phyloP scores from a whole-genome alignment of 2,888 invertebrate genomes.

The Bugulina stolonifera region DNA sequence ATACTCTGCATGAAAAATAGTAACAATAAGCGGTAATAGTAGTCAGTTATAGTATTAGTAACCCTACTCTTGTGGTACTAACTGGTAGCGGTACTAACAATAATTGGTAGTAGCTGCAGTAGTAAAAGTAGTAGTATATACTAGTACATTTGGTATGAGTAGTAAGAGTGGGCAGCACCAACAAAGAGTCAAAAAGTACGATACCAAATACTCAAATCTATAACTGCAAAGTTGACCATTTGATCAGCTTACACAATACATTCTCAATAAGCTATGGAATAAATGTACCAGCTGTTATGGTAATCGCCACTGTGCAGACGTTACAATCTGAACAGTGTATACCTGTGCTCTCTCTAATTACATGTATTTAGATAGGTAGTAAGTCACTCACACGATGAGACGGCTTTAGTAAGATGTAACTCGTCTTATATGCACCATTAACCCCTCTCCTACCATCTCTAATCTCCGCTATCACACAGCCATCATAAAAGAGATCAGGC shows the following conservation, averaged over 20 bases:
- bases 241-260: too few relatives aligned
- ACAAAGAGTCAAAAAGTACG: too few relatives aligned
- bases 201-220: too few relatives aligned
- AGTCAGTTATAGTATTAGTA: neutral
- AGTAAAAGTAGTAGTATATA: neutral
- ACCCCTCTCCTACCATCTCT: constrained; percentile 67
- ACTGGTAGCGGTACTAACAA: neutral
- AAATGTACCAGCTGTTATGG: too few relatives aligned
- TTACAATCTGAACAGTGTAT: too few relatives aligned
- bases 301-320: too few relatives aligned
- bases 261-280: too few relatives aligned
- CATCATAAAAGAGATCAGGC: constrained; percentile 66
- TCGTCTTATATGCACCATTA: constrained; percentile 63
- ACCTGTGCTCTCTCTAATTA: too few relatives aligned
- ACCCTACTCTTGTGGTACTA: neutral
- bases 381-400: constrained; percentile 68
- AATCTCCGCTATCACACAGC: constrained; percentile 84
- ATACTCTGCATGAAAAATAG: constrained; percentile 58
- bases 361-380: too few relatives aligned
- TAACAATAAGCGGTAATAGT: neutral
- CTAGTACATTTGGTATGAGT: too few relatives aligned
- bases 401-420: constrained; percentile 79
- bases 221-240: too few relatives aligned
- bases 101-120: neutral
- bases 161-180: too few relatives aligned